Percentiles rank a stretch among this genome's conserved stretches.
These are phyloP conservation scores for Decapterus maruadsi DNA, from an alignment of 2,797 vertebrate genomes.

Conservation along the genomic window DNA sequence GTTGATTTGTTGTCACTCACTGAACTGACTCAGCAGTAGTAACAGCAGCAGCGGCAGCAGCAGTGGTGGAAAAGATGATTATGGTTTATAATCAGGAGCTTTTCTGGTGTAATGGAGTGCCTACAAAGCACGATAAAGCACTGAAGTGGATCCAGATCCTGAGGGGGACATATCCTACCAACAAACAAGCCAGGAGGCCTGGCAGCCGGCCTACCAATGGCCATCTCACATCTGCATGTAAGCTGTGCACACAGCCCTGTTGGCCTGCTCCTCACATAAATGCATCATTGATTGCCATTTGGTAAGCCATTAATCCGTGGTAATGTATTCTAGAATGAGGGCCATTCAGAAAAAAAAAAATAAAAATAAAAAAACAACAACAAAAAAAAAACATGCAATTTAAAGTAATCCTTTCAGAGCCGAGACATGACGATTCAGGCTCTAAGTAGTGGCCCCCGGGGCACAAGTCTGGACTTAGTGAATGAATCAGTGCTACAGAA, in stretches of 20 bases:
- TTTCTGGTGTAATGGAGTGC: slow-evolving; percentile 81
- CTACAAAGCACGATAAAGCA: slow-evolving; percentile 81
- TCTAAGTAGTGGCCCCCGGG: slow-evolving; percentile 74
- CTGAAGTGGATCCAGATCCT: slow-evolving; percentile 78
- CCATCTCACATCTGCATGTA: slow-evolving; percentile 80
- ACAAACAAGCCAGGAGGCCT: slow-evolving; percentile 75
- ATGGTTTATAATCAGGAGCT: slow-evolving; percentile 80
- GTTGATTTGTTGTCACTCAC: slow-evolving; percentile 61
- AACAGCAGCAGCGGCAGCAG: slow-evolving; percentile 28
- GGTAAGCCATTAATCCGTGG: slow-evolving; percentile 88
- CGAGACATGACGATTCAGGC: slow-evolving; percentile 75
- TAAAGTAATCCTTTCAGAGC: slow-evolving; percentile 83
- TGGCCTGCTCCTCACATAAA: slow-evolving; percentile 81
- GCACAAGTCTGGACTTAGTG: slow-evolving; percentile 70
- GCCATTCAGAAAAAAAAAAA: slow-evolving; percentile 82
- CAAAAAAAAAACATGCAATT: slow-evolving; percentile 75
- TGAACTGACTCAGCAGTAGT: slow-evolving; percentile 73
- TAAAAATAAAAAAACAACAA: slow-evolving; percentile 45
- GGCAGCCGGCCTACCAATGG: slow-evolving; percentile 77
- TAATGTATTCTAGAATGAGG: slow-evolving; percentile 86
- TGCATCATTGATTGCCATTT: slow-evolving; percentile 88
- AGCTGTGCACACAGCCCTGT: slow-evolving; percentile 79
- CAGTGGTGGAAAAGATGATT: slow-evolving; percentile 76
- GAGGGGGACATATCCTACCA: slow-evolving; percentile 77
- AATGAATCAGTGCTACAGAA: slow-evolving; percentile 45